Evolutionary conservation across 2,888 invertebrate genomes (phyloP).

Genomic region (Esperia sulphurella): DNA sequence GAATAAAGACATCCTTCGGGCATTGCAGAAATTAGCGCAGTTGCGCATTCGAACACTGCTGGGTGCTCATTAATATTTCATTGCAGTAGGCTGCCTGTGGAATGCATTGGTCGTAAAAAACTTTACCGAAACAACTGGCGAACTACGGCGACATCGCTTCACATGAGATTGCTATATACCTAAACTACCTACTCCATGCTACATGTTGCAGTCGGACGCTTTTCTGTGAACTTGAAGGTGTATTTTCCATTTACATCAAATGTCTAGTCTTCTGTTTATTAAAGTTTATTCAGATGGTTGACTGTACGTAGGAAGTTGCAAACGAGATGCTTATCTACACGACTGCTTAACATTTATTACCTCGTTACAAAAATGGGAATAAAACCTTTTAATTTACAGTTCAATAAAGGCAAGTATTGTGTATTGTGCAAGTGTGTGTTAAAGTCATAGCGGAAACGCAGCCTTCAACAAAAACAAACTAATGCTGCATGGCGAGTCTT

Average conservation of each 20-base stretch:
- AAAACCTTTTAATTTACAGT: constrained; percentile 8
- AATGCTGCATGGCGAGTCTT: constrained; percentile 49
- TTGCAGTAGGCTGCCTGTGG: constrained; percentile 23
- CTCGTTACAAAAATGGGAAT: constrained; percentile 17
- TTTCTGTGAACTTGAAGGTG: constrained; percentile 12
- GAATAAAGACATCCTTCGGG: constrained; percentile 32
- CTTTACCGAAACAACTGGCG: constrained; percentile 17
- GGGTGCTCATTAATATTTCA: constrained; percentile 30
- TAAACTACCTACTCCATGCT: constrained; percentile 2
- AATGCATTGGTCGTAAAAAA: constrained; percentile 27
- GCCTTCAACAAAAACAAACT: constrained; percentile 59
- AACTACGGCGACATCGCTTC: constrained; percentile 13
- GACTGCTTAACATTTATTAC: not conserved
- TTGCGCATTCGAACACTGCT: constrained; percentile 26
- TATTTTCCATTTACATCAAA: constrained; percentile 38
- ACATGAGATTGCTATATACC: constrained; percentile 11
- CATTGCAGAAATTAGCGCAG: constrained; percentile 24
- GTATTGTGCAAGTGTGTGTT: constrained; percentile 27
- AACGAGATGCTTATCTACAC: constrained; percentile 24
- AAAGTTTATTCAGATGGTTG: constrained; percentile 30
- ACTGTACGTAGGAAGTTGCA: constrained; percentile 27
- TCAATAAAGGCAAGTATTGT: constrained; percentile 19
- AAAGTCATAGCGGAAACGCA: constrained; percentile 56
- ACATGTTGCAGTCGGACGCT: not conserved
- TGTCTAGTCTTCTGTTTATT: constrained; percentile 36